A percentile compares a stretch with the other conserved stretches of the same genome.
Conservation (phyloP, 2,888 invertebrate genomes). For the Rhagium mordax region DNA sequence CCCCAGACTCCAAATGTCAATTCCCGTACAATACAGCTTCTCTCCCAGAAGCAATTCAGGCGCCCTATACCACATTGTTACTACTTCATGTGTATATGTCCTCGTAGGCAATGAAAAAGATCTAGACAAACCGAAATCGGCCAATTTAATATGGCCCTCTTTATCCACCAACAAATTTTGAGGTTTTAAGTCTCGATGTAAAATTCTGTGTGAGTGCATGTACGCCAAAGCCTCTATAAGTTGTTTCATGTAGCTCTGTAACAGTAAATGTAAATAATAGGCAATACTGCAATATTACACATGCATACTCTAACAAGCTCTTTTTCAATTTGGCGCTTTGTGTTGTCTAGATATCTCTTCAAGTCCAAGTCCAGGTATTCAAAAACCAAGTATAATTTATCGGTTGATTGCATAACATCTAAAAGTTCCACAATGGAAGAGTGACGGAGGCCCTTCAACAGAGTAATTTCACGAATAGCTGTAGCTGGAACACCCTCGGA, state of each 20-base stretch:
- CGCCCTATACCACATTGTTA: conserved; percentile 97
- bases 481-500: conserved; percentile 98
- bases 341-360: conserved; percentile 88
- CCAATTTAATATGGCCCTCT: conserved; percentile 91
- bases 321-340: conserved; percentile 75
- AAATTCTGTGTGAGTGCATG: conserved; percentile 90
- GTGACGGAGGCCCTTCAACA: conserved; percentile 92
- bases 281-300: not conserved
- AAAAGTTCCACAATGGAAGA: conserved; percentile 91
- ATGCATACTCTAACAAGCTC: conserved; percentile 78
- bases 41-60: conserved; percentile 96
- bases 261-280: conserved; percentile 29
- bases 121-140: conserved; percentile 97
- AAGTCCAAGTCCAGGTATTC: conserved; percentile 95
- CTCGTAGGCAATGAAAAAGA: conserved; percentile 93
- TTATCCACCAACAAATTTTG: conserved; percentile 94
- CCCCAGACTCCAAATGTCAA: conserved; percentile 97
- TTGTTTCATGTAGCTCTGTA: conserved; percentile 87
- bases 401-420: conserved; percentile 90
- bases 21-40: conserved; percentile 90
- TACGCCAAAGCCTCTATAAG: conserved; percentile 90
- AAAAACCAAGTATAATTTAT: conserved; percentile 93
- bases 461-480: conserved; percentile 95
- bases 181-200: conserved; percentile 96
- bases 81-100: conserved; percentile 95